Conservation (phyloP, 2,113 vertebrate genomes). For the Sorex fumeus region DNA sequence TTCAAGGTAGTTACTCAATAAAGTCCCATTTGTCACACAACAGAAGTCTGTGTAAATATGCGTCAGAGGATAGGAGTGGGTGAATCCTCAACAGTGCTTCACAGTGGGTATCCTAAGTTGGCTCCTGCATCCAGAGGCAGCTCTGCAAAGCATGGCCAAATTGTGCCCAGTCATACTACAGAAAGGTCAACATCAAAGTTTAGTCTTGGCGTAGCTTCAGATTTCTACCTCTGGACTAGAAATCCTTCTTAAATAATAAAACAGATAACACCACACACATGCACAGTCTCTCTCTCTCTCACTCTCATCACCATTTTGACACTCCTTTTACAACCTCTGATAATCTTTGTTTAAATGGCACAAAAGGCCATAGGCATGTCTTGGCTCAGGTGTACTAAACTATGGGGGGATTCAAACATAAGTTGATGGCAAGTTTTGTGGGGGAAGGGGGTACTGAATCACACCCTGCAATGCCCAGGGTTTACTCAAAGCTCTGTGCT, state of each 20-base stretch:
- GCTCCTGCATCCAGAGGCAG: background rate
- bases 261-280: background rate
- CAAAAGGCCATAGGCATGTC: background rate
- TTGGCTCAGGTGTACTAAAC: background rate
- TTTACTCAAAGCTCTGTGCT: background rate
- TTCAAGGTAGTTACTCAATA: background rate
- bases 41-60: background rate
- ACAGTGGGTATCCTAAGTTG: background rate
- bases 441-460: too few relatives aligned
- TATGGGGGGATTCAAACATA: background rate
- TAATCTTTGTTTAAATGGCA: background rate
- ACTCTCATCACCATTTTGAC: accelerated
- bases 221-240: background rate
- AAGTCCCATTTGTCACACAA: background rate
- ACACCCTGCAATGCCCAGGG: background rate
- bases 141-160: background rate
- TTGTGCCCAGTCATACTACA: background rate
- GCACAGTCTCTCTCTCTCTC: too few relatives aligned
- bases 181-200: background rate
- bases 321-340: background rate
- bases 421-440: background rate
- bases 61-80: background rate
- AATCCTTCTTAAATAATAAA: background rate
- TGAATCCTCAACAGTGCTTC: too few relatives aligned
- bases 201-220: background rate